phyloP scores from a whole-genome alignment of 30 jellyfish, hydroid and myxozoan genomes.

The Calvadosia cruxmelitensis region DNA sequence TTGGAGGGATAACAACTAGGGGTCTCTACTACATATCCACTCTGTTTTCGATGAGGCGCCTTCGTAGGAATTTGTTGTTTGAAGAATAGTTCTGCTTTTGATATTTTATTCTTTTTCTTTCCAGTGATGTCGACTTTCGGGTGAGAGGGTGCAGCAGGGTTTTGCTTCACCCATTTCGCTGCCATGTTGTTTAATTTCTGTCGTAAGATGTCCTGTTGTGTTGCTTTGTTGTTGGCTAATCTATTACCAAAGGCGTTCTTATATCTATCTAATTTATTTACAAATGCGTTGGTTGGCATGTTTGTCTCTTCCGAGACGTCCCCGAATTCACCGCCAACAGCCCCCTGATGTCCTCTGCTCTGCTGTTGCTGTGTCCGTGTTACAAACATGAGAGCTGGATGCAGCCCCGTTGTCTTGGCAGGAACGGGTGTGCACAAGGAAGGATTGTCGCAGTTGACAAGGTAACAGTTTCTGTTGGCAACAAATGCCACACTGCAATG shows the following conservation, averaged over 20 bases:
- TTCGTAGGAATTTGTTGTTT: background rate
- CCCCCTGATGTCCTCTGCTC: background rate
- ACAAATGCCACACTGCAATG: constrained; percentile 79
- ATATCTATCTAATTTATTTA: too few relatives aligned
- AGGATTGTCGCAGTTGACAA: constrained; percentile 70
- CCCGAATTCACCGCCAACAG: constrained; percentile 30
- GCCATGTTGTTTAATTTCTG: background rate
- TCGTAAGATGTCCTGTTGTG: background rate
- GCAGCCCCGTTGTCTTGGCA: constrained; percentile 45
- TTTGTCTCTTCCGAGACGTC: constrained; percentile 26
- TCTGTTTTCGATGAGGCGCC: background rate
- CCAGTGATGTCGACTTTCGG: background rate
- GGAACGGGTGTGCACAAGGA: constrained; percentile 75
- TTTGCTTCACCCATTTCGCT: background rate
- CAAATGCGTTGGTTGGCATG: background rate
- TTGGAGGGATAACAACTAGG: constrained; percentile 69
- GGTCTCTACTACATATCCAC: constrained; percentile 18
- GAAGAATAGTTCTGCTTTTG: background rate
- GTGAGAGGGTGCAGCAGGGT: background rate
- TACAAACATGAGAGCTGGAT: constrained; percentile 60
- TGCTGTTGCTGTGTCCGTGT: constrained; percentile 25
- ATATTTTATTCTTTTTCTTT: constrained; percentile 15
- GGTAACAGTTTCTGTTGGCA: constrained; percentile 84
- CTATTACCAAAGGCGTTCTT: background rate
- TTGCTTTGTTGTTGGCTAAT: background rate